Conservation (phyloP, 2,113 vertebrate genomes). For the Bambusicola thoracicus region DNA sequence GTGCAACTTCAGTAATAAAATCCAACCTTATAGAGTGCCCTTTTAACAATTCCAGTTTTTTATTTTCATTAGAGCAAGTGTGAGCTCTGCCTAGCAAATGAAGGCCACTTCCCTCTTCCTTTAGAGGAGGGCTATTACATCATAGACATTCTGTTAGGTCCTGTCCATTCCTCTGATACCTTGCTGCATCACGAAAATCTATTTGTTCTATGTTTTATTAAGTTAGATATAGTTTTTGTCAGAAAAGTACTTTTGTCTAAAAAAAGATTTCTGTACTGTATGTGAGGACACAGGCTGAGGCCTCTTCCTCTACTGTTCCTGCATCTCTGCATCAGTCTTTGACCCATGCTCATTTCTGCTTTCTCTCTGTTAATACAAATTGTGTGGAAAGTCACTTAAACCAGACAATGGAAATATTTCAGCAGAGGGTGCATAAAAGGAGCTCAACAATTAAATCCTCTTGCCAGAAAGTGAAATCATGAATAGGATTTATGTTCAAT, state of each 20-base stretch:
- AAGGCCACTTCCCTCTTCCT: background rate
- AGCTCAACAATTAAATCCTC: background rate
- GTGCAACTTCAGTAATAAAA: background rate
- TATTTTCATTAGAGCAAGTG: background rate
- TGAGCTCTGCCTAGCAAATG: background rate
- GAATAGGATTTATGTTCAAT: background rate
- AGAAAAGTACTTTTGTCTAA: background rate
- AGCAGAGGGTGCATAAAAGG: background rate
- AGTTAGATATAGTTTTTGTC: background rate
- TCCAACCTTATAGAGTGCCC: background rate
- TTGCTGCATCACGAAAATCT: background rate
- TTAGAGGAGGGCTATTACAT: background rate
- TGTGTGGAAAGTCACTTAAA: background rate
- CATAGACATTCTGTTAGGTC: background rate
- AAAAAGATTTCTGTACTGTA: background rate
- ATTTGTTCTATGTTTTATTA: background rate
- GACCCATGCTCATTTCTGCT: fast-evolving
- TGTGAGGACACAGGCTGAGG: background rate
- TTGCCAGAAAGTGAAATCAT: background rate
- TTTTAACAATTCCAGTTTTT: background rate
- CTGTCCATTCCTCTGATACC: background rate
- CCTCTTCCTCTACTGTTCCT: background rate
- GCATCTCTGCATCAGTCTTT: background rate
- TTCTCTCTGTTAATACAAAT: background rate
- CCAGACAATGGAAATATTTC: background rate